Conservation (phyloP, 1,140 invertebrate genomes). For the Odontomachus brunneus region DNA sequence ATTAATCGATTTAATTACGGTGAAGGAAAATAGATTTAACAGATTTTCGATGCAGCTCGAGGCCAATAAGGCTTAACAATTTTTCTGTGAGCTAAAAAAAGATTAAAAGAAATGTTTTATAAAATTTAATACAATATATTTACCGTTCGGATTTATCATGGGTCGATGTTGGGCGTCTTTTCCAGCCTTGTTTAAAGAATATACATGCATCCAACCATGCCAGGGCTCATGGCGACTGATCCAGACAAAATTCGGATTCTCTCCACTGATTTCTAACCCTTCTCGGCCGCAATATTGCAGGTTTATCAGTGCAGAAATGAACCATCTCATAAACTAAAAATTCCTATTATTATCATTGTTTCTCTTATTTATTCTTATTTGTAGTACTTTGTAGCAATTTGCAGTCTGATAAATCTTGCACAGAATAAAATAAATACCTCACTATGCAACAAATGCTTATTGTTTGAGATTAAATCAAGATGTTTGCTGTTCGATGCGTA, state of each 20-base stretch:
- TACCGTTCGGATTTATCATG: constrained; percentile 69
- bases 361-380: background rate
- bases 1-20: background rate
- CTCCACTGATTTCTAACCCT: constrained; percentile 71
- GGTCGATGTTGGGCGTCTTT: constrained; percentile 65
- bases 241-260: constrained; percentile 70
- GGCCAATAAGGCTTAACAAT: background rate
- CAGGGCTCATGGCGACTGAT: constrained; percentile 62
- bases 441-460: constrained; percentile 71
- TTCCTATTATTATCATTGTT: constrained; percentile 31
- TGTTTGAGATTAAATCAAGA: constrained; percentile 69
- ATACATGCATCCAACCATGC: constrained; percentile 76
- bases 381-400: background rate
- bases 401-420: background rate
- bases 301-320: constrained; percentile 72
- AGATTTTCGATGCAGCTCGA: background rate
- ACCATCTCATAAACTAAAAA: constrained; percentile 74
- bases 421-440: constrained; percentile 62
- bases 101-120: background rate
- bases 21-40: background rate
- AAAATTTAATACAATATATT: background rate
- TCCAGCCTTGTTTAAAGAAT: constrained; percentile 75
- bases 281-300: constrained; percentile 72
- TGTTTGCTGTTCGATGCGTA: constrained; percentile 24
- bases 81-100: background rate